These are phyloP conservation scores for Darevskia mixta DNA, from an alignment of 2,797 vertebrate genomes.

Conservation along the genomic window DNA sequence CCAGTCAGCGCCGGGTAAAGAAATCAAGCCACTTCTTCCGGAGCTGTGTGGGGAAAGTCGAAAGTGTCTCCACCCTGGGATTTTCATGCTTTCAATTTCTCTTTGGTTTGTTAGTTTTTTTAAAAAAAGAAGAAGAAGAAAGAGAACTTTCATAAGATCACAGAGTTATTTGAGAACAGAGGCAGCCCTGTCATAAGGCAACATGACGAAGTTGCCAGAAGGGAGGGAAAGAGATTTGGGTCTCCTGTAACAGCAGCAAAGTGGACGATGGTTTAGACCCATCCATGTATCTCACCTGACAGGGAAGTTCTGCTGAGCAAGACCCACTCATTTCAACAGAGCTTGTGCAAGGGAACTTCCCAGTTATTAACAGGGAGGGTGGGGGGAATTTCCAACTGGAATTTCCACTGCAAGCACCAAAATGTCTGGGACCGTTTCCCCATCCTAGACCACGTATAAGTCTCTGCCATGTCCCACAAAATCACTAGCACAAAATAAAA, in stretches of 20 bases:
- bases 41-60: not conserved
- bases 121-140: not conserved
- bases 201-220: not conserved
- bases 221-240: not conserved
- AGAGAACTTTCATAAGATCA: not conserved
- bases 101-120: not conserved
- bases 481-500: not conserved
- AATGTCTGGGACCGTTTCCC: not conserved
- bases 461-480: too few species aligned
- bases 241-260: not conserved
- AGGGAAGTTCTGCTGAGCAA: not conserved
- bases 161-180: not conserved
- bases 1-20: not conserved
- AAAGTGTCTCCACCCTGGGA: not conserved
- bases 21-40: too few species aligned
- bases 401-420: not conserved
- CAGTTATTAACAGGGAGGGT: too few species aligned
- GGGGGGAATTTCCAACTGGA: not conserved
- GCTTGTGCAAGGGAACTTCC: too few species aligned
- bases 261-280: not conserved
- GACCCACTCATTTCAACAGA: not conserved
- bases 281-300: too few species aligned
- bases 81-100: not conserved
- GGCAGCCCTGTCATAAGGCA: too few species aligned
- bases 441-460: not conserved